Evolutionary conservation across 2,888 invertebrate genomes (phyloP), one percentile per base, ranked within the genome.

Genomic region (Hermaeophaga mercurialis): DNA sequence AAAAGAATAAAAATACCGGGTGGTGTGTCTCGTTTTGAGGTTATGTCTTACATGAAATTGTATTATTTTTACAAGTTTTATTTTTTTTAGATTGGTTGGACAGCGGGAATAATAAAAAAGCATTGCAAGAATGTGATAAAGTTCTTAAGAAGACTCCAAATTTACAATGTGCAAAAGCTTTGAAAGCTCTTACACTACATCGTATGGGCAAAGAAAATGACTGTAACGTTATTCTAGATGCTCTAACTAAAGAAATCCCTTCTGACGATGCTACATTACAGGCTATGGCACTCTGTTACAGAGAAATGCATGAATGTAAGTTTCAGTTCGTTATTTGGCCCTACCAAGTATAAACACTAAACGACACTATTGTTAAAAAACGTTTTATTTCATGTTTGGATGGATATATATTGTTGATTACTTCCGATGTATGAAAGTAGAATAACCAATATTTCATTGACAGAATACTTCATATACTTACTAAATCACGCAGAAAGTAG

Each of bases 81-180:
- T 63, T 46, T 78, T 81, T 44, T 81, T 43, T 80, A 96, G 96
- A 97, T 79, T 94, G 92, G 83, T 81, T 99, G 71, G 98, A 98
- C 78, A 88, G 87, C 80, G 95, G 95, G 9, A 96, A 96, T 78
- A 94, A 96, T 80, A 97, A 96, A 74, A 96, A 96, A 76, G 97
- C 97, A 0, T 81, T 98, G 38, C 95, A 97, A 78, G 97, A 98
- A 80, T 94, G 94, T 9, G 97, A 98, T 64, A 96, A 96, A 78
- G 89, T 98, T 48, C 81, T 98, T 53, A 95, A 91, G 75, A 98
- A 98, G 79, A 92, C 93, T 72, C 93, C 95, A 61, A 84, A 86
- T 63, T 84, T 95, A 63, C 88, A 89, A 66, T 93, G 96, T 78
- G 96, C 94, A 12, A 89, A 91, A 77, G 96, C 94, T 17, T 81